phyloP scores from a whole-genome alignment of 2,797 vertebrate species.

The Pipistrellus pipistrellus region DNA sequence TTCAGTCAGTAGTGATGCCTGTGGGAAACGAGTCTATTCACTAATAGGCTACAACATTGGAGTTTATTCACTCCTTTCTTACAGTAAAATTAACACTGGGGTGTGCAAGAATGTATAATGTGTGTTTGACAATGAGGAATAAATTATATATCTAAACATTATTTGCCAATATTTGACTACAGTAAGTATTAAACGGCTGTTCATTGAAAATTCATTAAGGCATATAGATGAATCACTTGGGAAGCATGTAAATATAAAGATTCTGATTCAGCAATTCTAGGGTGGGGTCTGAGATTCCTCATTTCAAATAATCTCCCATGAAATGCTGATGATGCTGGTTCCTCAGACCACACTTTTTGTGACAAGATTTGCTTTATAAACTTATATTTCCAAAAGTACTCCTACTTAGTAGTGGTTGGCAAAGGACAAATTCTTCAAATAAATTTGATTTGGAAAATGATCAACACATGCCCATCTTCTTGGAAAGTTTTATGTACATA shows the following conservation, averaged over 20 bases:
- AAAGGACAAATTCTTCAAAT: not conserved
- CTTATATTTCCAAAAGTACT: not conserved
- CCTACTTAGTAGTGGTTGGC: not conserved
- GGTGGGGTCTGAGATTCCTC: not conserved
- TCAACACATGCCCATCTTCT: not conserved
- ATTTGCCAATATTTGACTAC: not conserved
- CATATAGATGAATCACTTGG: not conserved
- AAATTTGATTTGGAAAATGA: slow-evolving; percentile 19
- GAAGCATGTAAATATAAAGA: not conserved
- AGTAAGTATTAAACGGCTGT: slow-evolving; percentile 2
- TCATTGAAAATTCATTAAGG: slow-evolving; percentile 21
- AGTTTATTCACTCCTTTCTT: not conserved
- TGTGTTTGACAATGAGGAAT: not conserved
- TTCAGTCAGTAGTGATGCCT: not conserved
- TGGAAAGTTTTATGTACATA: not conserved
- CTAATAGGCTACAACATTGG: slow-evolving; percentile 5
- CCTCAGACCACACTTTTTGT: not conserved
- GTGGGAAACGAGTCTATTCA: not conserved
- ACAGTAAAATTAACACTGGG: not conserved
- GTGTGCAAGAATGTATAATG: not conserved
- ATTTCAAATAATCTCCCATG: slow-evolving; percentile 12
- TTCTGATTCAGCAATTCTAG: slow-evolving; percentile 8
- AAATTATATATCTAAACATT: slow-evolving; percentile 39
- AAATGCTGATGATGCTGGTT: not conserved
- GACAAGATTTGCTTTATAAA: slow-evolving; percentile 6